Base-by-base conservation (phyloP, 2,888 invertebrate species). In the Drosophila cyrtoloma region DNA sequence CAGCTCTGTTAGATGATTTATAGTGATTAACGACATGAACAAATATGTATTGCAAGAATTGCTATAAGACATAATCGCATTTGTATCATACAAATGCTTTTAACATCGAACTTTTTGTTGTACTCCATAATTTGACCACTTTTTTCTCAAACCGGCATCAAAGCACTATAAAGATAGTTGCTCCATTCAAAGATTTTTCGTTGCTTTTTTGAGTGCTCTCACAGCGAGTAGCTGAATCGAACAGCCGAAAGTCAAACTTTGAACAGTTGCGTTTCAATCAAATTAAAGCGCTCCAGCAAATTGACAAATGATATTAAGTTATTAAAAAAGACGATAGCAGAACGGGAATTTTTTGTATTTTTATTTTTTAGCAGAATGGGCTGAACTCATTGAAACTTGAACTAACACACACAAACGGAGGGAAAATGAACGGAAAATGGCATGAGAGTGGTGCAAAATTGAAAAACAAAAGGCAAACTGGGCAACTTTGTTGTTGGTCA, bases 401-500 rank as follows among this genome's bases (percentile, higher is more conserved):
- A 69, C 80, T 70, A 22, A 51, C 33, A 73, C 57, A 62, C 32
- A 53, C 28, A 70, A 53, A 63, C 47, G 57, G 51, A 59, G 60
- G n/a, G 51, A 44, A 62, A 77, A 47, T 52, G 63, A 65, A 58
- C 55, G 59, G n/a, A 55, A 71, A 80, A 63, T 37, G 39, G 55
- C 12, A 52, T 33, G 58, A 63, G 59, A 79, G 80, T 68, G 56
- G 69, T 77, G 68, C 47, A 75, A 79, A 85, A 86, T 88, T 88
- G 88, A 88, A 86, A 86, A 86, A 86, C 83, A 88, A 86, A 85
- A 83, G 86, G 77, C 77, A 85, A 77, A 57, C 57, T 73, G 72
- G 72, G 71, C 51, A 84, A 88, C 86, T 87, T 85, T 86, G 79
- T 89, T 86, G 86, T 87, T 85, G 89, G 87, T 87, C 89, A 87